These are phyloP conservation scores for Stenotaenia linearis DNA, from an alignment of 2,888 invertebrate species.

Conservation along the genomic window DNA sequence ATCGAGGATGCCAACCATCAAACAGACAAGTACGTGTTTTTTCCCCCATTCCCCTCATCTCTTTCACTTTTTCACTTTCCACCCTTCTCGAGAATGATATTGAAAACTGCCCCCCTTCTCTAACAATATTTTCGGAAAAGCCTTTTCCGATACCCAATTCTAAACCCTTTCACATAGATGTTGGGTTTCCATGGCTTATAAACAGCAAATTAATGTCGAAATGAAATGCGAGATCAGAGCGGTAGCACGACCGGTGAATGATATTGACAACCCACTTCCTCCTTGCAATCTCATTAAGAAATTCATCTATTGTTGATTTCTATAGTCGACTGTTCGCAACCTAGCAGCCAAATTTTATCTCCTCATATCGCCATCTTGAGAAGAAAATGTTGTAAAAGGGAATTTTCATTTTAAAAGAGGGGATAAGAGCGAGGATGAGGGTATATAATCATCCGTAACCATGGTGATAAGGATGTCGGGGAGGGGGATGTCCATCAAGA, in stretches of 20 bases:
- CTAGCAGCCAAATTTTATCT: not conserved
- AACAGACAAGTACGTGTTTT: not conserved
- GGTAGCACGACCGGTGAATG: no score
- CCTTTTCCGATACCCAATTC: not conserved
- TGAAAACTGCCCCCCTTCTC: not conserved
- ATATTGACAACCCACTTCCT: not conserved
- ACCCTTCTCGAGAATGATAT: not conserved
- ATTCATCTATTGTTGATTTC: not conserved
- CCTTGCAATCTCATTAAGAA: not conserved
- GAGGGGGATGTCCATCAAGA: no score
- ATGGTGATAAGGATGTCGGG: not conserved
- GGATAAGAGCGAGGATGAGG: not conserved
- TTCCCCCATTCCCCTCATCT: not conserved
- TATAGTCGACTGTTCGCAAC: not conserved
- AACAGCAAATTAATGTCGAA: not conserved
- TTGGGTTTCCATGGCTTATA: not conserved
- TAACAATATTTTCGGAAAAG: not conserved
- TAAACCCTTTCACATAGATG: not conserved
- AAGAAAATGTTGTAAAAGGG: not conserved
- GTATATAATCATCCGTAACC: not conserved
- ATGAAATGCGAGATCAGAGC: not conserved
- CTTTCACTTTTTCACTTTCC: not conserved
- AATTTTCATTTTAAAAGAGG: not conserved
- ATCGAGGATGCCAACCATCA: not conserved
- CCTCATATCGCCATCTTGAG: not conserved